Evolutionary conservation across 2,797 vertebrate species (phyloP), one percentile per base, ranked within the genome.

Genomic region (Syncerus caffer): DNA sequence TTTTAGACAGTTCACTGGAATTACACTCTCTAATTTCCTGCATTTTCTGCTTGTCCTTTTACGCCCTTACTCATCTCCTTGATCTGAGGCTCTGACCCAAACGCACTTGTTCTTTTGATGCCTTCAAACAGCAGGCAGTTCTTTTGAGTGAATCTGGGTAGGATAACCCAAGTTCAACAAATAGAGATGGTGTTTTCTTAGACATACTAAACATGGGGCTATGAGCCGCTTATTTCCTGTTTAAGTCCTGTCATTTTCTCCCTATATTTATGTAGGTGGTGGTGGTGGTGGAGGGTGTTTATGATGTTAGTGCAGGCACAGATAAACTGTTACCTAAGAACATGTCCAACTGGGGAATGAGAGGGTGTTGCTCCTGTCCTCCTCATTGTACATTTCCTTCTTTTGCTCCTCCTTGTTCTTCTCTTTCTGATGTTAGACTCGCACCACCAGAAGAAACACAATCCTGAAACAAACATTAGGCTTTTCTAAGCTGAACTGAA

Each of bases 321-420:
- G 47, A 21, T 42, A 74, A 60, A 15, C 7, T 53, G 34, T 7
- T 45, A 17, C 14, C 50, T 38, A 38, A 51, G 58, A 34, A 12
- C 31, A 53, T 51, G 45, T 50, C 45, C 25, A 85, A 4, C 25
- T 42, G 11, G 34, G 7, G 8, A 71, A 83, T 55, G 25, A 89
- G 6, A 15, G 25, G 2, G 4, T 14, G 29, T 11, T 45, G 14
- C 17, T 53, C 12, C 34, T 4, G 2, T n/a, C 2, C 27, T 67
- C 38, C 53, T 47, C 38, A 8, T 50, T 7, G 4, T 57, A 9
- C 7, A 11, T 42, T 58, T 51, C 23, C 31, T n/a, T n/a, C 3
- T 79, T 8, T 53, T 45, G 2, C 60, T 74, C 6, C 45, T 55
- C 38, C n/a, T 12, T 31, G 14, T 53, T 62, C 55, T 92, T 51